Evolutionary conservation across 2,888 invertebrate species (phyloP).

Genomic region (Tanytarsus gracilentus): DNA sequence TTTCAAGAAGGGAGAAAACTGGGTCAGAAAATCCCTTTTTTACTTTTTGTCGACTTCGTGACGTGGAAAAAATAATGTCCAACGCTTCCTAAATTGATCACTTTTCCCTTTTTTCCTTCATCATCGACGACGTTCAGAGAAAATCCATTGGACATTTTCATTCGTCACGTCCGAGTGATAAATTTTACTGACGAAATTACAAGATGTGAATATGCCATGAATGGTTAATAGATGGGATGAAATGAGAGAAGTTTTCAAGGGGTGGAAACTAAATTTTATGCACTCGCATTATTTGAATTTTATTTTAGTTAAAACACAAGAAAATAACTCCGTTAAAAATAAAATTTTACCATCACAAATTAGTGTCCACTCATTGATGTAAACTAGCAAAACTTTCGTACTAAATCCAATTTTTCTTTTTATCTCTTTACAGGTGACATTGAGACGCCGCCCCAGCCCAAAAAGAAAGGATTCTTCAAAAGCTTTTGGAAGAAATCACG

Average conservation of each 20-base stretch:
- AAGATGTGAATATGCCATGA: neutral
- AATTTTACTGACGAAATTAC: too few species aligned
- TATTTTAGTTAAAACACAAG: too few species aligned
- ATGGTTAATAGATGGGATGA: neutral
- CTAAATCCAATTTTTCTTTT: neutral
- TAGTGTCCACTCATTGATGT: neutral
- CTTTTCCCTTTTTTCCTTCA: neutral
- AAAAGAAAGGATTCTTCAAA: conserved; percentile 82
- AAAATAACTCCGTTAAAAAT: too few species aligned
- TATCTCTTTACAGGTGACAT: conserved; percentile 20
- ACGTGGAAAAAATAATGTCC: too few species aligned
- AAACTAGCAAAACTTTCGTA: neutral
- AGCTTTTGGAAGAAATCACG: conserved; percentile 82
- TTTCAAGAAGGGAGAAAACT: too few species aligned
- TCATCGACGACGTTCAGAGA: neutral
- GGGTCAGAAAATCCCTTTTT: too few species aligned
- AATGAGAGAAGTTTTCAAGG: too few species aligned
- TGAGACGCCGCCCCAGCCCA: conserved; percentile 51
- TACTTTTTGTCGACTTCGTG: too few species aligned
- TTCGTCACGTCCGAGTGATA: conserved; percentile 11
- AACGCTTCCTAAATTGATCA: too few species aligned
- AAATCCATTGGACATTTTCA: neutral
- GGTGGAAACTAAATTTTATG: too few species aligned
- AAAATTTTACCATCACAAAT: neutral
- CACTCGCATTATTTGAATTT: too few species aligned